Evolutionary conservation across 2,113 vertebrate species (phyloP).

Genomic region (Lamprologus speciosus): DNA sequence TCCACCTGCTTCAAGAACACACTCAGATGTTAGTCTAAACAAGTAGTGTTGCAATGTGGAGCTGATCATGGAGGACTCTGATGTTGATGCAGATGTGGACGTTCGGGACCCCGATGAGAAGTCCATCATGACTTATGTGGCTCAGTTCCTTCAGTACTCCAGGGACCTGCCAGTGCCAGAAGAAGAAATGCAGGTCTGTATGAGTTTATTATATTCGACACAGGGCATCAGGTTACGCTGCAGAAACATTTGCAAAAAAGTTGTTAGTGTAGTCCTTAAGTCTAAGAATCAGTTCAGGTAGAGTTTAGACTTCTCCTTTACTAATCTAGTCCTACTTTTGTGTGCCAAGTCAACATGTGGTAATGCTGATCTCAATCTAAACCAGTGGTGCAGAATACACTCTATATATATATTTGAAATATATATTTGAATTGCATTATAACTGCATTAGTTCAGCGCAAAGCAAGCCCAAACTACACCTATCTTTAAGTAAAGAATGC

Average conservation of each 20-base stretch:
- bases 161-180: slow-evolving; percentile 63
- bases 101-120: slow-evolving; percentile 89
- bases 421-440: neutral
- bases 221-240: neutral
- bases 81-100: slow-evolving; percentile 82
- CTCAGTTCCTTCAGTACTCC: slow-evolving; percentile 93
- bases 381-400: neutral
- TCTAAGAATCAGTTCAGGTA: neutral
- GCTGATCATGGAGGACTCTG: slow-evolving; percentile 33
- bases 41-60: neutral
- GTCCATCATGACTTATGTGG: slow-evolving; percentile 96
- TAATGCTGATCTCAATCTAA: neutral
- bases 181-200: slow-evolving; percentile 73
- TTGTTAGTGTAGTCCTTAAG: neutral
- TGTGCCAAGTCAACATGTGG: neutral
- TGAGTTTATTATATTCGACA: neutral
- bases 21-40: neutral
- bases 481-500: fast-evolving
- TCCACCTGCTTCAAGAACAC: neutral
- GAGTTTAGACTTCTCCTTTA: neutral
- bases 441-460: neutral
- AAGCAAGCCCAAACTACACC: neutral
- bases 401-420: neutral
- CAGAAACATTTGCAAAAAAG: neutral
- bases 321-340: neutral